Evolutionary conservation across 2,797 vertebrate species (phyloP).

Genomic region (Vireo griseus): DNA sequence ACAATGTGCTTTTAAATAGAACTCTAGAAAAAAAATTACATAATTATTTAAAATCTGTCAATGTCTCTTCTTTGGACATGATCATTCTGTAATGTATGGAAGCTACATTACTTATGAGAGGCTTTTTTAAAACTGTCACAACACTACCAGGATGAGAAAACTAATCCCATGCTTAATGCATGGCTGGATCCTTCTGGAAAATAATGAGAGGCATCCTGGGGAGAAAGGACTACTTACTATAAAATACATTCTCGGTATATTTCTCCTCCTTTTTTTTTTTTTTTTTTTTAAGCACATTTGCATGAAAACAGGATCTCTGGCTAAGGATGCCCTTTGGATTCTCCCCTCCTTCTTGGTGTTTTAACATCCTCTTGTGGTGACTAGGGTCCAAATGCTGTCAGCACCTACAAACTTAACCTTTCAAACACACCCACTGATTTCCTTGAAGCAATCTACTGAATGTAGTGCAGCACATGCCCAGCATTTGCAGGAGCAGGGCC

Average conservation of each 20-base stretch:
- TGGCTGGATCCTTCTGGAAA: constrained; percentile 7
- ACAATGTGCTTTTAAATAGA: constrained; percentile 62
- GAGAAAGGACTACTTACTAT: not conserved
- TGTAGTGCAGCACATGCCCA: not conserved
- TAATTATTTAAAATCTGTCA: constrained; percentile 64
- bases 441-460: not conserved
- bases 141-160: constrained; percentile 14
- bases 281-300: not conserved
- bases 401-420: not conserved
- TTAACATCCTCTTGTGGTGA: not conserved
- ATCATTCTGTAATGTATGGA: not conserved
- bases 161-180: constrained; percentile 14
- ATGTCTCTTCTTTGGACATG: constrained; percentile 15
- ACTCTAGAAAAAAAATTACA: constrained; percentile 31
- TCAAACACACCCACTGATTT: not conserved
- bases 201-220: not conserved
- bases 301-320: not conserved
- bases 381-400: not conserved
- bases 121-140: not conserved
- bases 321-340: not conserved
- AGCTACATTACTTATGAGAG: not conserved
- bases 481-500: not conserved
- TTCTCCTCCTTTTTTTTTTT: not conserved
- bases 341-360: not conserved
- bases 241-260: not conserved